Conservation (phyloP, 2,113 vertebrate genomes). For the Odocoileus virginianus region DNA sequence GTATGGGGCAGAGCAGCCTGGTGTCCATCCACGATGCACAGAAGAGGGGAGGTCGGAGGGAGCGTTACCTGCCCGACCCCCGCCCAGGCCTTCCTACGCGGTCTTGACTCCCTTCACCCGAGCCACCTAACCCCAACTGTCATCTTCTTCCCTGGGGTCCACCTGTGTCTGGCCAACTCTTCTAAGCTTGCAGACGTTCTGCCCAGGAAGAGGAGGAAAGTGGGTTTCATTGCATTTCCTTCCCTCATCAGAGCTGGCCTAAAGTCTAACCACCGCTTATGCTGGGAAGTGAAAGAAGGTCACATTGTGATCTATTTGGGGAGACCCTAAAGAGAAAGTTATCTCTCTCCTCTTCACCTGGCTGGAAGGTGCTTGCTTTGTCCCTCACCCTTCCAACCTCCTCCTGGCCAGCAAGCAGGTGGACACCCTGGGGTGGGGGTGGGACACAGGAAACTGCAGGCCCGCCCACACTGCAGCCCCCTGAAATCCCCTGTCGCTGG, state of each 20-base stretch:
- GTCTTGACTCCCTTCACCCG: neutral
- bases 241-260: neutral
- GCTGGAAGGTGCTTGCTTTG: neutral
- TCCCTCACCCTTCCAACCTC: neutral
- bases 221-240: neutral
- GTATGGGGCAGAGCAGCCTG: neutral
- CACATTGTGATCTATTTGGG: neutral
- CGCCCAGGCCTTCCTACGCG: neutral
- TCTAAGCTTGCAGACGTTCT: neutral
- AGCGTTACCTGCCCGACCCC: neutral
- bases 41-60: fast-evolving
- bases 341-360: neutral
- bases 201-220: neutral
- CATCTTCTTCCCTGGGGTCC: neutral
- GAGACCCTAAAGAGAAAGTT: neutral
- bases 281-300: neutral
- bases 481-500: neutral
- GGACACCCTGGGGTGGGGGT: fast-evolving
- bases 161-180: neutral
- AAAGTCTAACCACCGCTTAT: fast-evolving
- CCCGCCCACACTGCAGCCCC: no score
- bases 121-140: neutral
- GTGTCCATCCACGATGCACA: neutral
- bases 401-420: neutral
- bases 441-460: no score